Evolutionary conservation across 1,140 invertebrate species (phyloP).

Genomic region (Platorchestia sp.): DNA sequence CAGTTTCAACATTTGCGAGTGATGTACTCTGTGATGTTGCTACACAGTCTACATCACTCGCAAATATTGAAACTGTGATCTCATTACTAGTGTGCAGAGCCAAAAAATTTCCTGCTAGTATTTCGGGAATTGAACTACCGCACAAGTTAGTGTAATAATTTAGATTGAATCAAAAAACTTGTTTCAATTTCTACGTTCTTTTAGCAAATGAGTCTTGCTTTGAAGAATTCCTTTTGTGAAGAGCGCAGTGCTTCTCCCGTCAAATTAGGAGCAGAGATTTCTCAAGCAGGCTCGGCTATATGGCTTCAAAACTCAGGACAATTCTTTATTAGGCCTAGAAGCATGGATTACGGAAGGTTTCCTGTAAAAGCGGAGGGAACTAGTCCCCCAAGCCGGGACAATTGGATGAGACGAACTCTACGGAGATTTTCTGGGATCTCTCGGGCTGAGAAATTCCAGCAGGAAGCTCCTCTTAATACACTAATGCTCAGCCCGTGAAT

Average conservation of each 20-base stretch:
- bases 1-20: too few relatives aligned
- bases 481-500: constrained; percentile 23
- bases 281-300: not conserved
- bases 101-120: not conserved
- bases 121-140: not conserved
- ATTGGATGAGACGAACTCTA: constrained; percentile 12
- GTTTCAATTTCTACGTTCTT: not conserved
- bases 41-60: too few relatives aligned
- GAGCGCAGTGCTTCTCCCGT: not conserved
- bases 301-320: not conserved
- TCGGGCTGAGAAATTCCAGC: constrained; percentile 22
- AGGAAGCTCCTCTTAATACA: constrained; percentile 15
- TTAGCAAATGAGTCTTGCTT: not conserved
- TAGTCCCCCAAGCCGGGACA: not conserved
- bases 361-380: not conserved
- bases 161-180: not conserved
- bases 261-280: not conserved
- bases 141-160: not conserved
- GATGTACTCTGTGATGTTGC: too few relatives aligned
- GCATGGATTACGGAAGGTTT: not conserved
- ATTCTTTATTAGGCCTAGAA: not conserved
- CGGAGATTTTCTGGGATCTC: not conserved
- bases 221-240: not conserved
- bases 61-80: too few relatives aligned
- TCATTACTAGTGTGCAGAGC: too few relatives aligned